phyloP scores from a whole-genome alignment of 2,113 vertebrate species.

The Macaca mulatta region DNA sequence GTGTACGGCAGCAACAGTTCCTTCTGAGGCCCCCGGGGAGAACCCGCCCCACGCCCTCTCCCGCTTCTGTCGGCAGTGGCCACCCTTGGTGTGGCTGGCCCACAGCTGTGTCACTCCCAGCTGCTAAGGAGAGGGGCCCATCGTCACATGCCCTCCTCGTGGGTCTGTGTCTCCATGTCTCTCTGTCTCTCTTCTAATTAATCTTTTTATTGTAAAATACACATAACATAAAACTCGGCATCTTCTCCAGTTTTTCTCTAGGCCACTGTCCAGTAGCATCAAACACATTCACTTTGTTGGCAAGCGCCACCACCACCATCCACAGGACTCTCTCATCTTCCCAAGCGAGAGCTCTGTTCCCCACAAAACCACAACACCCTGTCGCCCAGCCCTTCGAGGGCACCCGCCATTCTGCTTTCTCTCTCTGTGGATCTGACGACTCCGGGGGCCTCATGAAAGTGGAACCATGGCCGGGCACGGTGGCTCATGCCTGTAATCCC shows the following conservation, averaged over 20 bases:
- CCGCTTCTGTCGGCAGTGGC: background rate
- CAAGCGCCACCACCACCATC: fast-evolving
- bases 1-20: fast-evolving
- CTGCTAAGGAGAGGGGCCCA: background rate
- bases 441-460: fast-evolving
- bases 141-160: fast-evolving
- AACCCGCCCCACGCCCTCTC: background rate
- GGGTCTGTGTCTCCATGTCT: background rate
- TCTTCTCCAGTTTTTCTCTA: fast-evolving
- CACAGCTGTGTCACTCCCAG: fast-evolving
- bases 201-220: background rate
- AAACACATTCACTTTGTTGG: fast-evolving
- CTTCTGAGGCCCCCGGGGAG: background rate
- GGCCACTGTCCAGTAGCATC: fast-evolving
- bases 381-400: fast-evolving
- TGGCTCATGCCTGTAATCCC: no score
- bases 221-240: fast-evolving
- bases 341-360: background rate
- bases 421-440: fast-evolving
- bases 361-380: fast-evolving
- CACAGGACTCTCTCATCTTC: fast-evolving
- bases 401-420: fast-evolving
- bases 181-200: background rate
- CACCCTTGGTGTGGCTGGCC: fast-evolving
- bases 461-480: fast-evolving